Conservation (phyloP, 1,140 invertebrate species). For the Brachionus plicatilis region DNA sequence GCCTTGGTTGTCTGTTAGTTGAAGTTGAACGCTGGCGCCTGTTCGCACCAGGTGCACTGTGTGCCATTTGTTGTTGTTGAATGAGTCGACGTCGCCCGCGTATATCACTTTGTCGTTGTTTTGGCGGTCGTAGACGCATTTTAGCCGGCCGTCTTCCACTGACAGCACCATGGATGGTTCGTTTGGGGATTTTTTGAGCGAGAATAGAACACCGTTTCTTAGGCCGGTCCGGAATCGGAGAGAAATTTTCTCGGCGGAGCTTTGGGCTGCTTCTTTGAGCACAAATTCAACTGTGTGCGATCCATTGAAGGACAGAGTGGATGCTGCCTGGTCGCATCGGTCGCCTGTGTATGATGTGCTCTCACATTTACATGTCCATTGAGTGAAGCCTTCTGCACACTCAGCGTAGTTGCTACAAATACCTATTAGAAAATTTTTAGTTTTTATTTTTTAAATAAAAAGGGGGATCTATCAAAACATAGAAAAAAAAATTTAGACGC, state of each 20-base stretch:
- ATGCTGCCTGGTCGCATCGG: constrained; percentile 1
- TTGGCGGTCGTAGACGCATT: constrained; percentile 19
- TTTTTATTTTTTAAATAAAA: too few species aligned
- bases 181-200: constrained; percentile 3
- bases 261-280: not conserved
- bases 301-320: constrained; percentile 37
- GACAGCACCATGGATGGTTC: not conserved
- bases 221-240: not conserved
- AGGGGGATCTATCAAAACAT: too few species aligned
- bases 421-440: not conserved
- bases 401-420: not conserved
- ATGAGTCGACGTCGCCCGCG: not conserved
- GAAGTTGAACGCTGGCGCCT: not conserved
- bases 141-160: constrained; percentile 18
- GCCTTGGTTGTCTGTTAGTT: not conserved
- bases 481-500: too few species aligned
- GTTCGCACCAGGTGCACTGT: not conserved
- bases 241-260: not conserved
- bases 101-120: not conserved
- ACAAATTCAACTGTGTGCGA: not conserved
- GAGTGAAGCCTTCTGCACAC: not conserved
- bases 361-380: constrained; percentile 9
- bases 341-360: not conserved
- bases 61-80: constrained; percentile 38
- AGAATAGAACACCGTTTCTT: constrained; percentile 30